These are phyloP conservation scores for Heterotis niloticus DNA, from an alignment of 2,113 vertebrate genomes.

Conservation along the genomic window DNA sequence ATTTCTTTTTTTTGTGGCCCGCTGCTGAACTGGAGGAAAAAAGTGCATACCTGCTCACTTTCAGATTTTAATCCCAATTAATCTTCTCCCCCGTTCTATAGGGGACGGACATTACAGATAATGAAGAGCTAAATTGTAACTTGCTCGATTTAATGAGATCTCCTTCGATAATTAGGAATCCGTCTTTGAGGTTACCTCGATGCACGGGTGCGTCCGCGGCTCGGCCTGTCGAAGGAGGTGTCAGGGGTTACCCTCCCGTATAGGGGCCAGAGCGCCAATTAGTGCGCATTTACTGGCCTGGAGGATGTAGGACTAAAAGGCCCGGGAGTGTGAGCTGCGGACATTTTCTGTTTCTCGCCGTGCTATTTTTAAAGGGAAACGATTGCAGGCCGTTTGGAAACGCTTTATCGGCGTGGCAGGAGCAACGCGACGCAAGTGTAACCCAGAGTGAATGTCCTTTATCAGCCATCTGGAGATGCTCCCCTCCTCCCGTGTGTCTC, in stretches of 20 bases:
- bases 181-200: constrained; percentile 32
- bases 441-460: not conserved
- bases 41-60: constrained; percentile 39
- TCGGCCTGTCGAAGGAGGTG: constrained; percentile 7
- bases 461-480: not conserved
- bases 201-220: constrained; percentile 22
- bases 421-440: not conserved
- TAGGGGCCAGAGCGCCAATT: constrained; percentile 11
- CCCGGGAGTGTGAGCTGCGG: not conserved
- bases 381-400: constrained; percentile 24
- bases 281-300: constrained; percentile 24
- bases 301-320: not conserved
- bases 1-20: constrained; percentile 26
- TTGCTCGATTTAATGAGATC: constrained; percentile 41
- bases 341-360: not conserved
- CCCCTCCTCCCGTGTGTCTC: too few species aligned
- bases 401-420: not conserved
- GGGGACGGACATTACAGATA: constrained; percentile 1
- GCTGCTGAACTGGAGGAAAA: constrained; percentile 43
- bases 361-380: not conserved
- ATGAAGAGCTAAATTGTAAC: constrained; percentile 34
- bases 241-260: constrained; percentile 24
- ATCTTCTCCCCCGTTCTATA: constrained; percentile 41
- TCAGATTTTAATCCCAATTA: constrained; percentile 50
- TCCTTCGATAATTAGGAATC: constrained; percentile 15